phyloP scores from a whole-genome alignment of 2,888 invertebrate genomes.

The Ochlodes sylvanus region DNA sequence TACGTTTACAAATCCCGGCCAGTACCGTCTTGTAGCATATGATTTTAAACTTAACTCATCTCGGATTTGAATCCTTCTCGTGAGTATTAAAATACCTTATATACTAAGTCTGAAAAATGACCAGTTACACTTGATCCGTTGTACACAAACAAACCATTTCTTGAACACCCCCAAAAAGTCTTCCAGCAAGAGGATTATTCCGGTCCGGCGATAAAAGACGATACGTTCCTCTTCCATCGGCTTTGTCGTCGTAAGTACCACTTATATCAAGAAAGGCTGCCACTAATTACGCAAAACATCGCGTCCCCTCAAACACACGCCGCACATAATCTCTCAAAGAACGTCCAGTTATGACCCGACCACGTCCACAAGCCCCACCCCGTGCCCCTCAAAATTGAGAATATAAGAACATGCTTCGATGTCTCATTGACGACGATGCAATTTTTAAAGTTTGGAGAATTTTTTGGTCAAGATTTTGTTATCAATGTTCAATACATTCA shows the following conservation, averaged over 20 bases:
- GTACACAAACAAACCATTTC: background rate
- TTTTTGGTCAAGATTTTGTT: too few relatives aligned
- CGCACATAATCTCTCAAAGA: conserved; percentile 79
- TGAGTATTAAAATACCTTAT: too few relatives aligned
- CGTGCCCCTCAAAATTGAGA: conserved; percentile 44
- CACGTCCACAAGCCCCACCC: conserved; percentile 51
- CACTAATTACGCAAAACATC: conserved; percentile 82
- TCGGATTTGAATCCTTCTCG: too few relatives aligned
- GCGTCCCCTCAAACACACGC: conserved; percentile 66
- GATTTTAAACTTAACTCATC: too few relatives aligned
- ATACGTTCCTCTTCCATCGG: conserved; percentile 1
- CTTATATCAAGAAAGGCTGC: conserved; percentile 63
- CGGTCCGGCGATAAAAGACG: conserved; percentile 12
- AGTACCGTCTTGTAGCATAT: too few relatives aligned
- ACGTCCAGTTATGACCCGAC: conserved; percentile 71
- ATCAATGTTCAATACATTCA: too few relatives aligned
- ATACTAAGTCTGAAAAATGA: too few relatives aligned
- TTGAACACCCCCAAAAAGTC: background rate
- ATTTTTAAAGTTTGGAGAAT: too few relatives aligned
- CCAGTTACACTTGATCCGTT: too few relatives aligned
- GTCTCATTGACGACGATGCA: background rate
- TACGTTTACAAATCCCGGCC: too few relatives aligned
- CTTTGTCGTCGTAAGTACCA: conserved; percentile 39
- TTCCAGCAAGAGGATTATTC: conserved; percentile 8
- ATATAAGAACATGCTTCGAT: background rate